Evolutionary conservation across 2,888 invertebrate genomes (phyloP), one percentile per base, ranked within the genome.

Genomic region (Dusona sp.): DNA sequence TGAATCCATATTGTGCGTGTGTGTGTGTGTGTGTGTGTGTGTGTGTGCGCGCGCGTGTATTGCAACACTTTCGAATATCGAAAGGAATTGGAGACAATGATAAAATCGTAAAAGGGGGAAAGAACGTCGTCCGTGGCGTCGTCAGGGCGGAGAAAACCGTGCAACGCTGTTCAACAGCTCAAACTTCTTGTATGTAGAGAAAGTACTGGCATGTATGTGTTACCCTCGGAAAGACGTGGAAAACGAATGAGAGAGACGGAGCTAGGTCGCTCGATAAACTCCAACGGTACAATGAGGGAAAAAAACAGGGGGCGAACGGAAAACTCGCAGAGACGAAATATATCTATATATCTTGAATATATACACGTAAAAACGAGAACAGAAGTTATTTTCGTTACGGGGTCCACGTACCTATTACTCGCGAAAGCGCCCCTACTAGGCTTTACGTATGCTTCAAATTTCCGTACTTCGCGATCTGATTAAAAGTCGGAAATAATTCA

Each of bases 231-330:
- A 73, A 75, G 54, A 77, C 79, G 67, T 64, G n/a, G 78, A 82
- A 79, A 68, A 42, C 73, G 82, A 73, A 70, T 48, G 74, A 70
- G 67, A 78, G 25, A 38, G 85, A 78, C 57, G 36, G 48, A 51
- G 78, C 67, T 72, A 72, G 70, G 78, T 74, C 82, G 85, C 82
- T 85, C 85, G 85, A 85, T 85, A 85, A 85, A 85, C 79, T 82
- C 65, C 79, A 83, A 85, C 85, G 85, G 85, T 83, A 85, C 85
- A 79, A 79, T 75, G 51, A 85, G 68, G 54, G 19, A 22, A 81
- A 79, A 36, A 84, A 74, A 51, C 38, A 68, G 54, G 48, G 79
- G 82, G 67, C 67, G 78, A 79, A 82, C 64, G 74, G 85, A 82
- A 79, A 82, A 85, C 75, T 78, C 45, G 48, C 51, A 64, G 48